A percentile compares a stretch with the other conserved stretches of the same genome.
Conservation (phyloP, 2,888 invertebrate genomes). For the Petrolisthes manimaculis region DNA sequence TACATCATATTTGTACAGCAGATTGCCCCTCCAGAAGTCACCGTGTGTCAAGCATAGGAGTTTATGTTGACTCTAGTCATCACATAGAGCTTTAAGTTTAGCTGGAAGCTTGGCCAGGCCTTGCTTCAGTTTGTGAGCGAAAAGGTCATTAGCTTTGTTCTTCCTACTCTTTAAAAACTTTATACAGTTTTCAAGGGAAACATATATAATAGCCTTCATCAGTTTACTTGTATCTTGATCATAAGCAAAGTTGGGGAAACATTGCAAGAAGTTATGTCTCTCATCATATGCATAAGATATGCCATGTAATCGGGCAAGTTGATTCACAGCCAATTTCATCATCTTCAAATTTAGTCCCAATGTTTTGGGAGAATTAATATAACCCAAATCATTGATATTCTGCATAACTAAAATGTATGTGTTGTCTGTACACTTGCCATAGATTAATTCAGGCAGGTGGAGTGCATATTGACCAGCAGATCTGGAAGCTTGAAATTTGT, state of each 20-base stretch:
- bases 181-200: slow-evolving; percentile 47
- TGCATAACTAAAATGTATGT: slow-evolving; percentile 64
- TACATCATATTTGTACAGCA: slow-evolving; percentile 45
- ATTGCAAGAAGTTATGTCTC: slow-evolving; percentile 46
- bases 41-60: slow-evolving; percentile 63
- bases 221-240: slow-evolving; percentile 51
- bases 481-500: slow-evolving; percentile 47
- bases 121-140: slow-evolving; percentile 55
- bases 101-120: slow-evolving; percentile 44
- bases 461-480: slow-evolving; percentile 52
- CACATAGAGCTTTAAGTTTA: slow-evolving; percentile 61
- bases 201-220: slow-evolving; percentile 53
- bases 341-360: slow-evolving; percentile 56
- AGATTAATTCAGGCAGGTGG: slow-evolving; percentile 53
- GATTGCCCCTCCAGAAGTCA: slow-evolving; percentile 64
- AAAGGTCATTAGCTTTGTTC: slow-evolving; percentile 46
- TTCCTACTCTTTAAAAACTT: slow-evolving; percentile 57
- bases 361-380: slow-evolving; percentile 55
- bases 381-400: slow-evolving; percentile 58
- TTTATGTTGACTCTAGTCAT: slow-evolving; percentile 57
- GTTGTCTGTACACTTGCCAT: slow-evolving; percentile 60
- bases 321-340: slow-evolving; percentile 56
- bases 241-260: slow-evolving; percentile 49
- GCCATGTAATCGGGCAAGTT: slow-evolving; percentile 61
- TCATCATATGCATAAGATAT: slow-evolving; percentile 62